Evolutionary conservation across 2,888 invertebrate species (phyloP).

Genomic region (Syritta pipiens): DNA sequence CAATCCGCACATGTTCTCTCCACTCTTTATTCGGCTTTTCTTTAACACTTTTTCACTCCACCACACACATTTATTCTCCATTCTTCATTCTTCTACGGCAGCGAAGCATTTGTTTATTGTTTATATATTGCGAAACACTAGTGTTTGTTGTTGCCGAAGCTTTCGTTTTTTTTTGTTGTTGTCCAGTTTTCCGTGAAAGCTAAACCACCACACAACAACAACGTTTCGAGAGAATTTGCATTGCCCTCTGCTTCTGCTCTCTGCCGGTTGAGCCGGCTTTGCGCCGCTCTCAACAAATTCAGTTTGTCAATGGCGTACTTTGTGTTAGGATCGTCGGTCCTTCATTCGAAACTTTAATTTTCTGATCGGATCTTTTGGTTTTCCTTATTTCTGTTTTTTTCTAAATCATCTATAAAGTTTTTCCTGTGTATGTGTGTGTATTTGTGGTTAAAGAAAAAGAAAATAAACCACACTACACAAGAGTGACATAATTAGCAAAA

Average conservation of each 20-base stretch:
- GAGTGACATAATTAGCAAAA: slow-evolving; percentile 15
- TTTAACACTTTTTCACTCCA: not conserved
- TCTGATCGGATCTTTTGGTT: slow-evolving; percentile 28
- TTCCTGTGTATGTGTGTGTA: not conserved
- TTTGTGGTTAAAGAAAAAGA: not conserved
- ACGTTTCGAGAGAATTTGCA: slow-evolving; percentile 35
- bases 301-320: slow-evolving; percentile 71
- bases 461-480: not conserved
- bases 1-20: slow-evolving; percentile 2
- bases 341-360: slow-evolving; percentile 47
- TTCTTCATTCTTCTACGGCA: no score
- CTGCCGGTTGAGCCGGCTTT: slow-evolving; percentile 50
- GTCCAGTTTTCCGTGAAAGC: slow-evolving; percentile 20
- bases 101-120: slow-evolving; percentile 55
- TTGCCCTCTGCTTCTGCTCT: slow-evolving; percentile 7
- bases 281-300: slow-evolving; percentile 53
- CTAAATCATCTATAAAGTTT: slow-evolving; percentile 1
- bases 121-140: slow-evolving; percentile 24
- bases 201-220: slow-evolving; percentile 1
- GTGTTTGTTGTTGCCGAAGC: slow-evolving; percentile 12
- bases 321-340: slow-evolving; percentile 69
- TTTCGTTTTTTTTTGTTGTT: slow-evolving; percentile 21
- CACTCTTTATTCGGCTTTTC: slow-evolving; percentile 18
- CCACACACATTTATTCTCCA: slow-evolving; percentile 8
- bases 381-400: slow-evolving; percentile 42